These are phyloP conservation scores for Liopterus haemorrhoidalis DNA, from an alignment of 2,888 invertebrate genomes.

Conservation along the genomic window DNA sequence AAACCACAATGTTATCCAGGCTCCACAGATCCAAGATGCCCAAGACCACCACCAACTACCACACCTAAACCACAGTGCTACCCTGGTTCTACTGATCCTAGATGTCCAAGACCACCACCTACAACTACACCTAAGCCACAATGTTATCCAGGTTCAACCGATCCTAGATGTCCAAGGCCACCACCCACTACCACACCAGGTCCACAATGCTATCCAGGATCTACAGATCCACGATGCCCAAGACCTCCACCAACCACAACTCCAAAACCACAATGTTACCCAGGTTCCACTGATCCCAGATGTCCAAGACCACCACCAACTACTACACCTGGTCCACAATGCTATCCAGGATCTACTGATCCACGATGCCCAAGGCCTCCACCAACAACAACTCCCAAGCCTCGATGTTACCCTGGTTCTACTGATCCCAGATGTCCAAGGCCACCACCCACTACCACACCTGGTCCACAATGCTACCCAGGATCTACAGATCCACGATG, in stretches of 20 bases:
- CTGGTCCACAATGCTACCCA: slow-evolving; percentile 34
- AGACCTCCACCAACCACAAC: slow-evolving; percentile 32
- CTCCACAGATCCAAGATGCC: too few species aligned
- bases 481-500: slow-evolving; percentile 36
- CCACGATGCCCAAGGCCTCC: too few species aligned
- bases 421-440: slow-evolving; percentile 29
- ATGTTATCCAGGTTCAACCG: slow-evolving; percentile 36
- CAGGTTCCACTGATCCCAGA: slow-evolving; percentile 37
- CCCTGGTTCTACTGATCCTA: slow-evolving; percentile 36
- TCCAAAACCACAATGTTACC: slow-evolving; percentile 34
- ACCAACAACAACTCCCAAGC: slow-evolving; percentile 26
- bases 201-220: slow-evolving; percentile 34
- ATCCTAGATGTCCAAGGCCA: slow-evolving; percentile 39
- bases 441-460: slow-evolving; percentile 32
- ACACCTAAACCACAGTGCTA: slow-evolving; percentile 35
- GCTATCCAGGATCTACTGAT: slow-evolving; percentile 2
- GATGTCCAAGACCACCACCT: slow-evolving; percentile 32
- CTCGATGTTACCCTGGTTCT: slow-evolving; percentile 29
- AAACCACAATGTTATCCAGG: slow-evolving; percentile 9
- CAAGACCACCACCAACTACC: slow-evolving; percentile 26
- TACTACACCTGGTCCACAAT: slow-evolving; percentile 25
- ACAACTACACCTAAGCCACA: slow-evolving; percentile 19
- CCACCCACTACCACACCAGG: too few species aligned
- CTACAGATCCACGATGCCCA: slow-evolving; percentile 34
- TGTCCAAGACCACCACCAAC: slow-evolving; percentile 36